These are phyloP conservation scores for Nematostella vectensis DNA, from an alignment of 92 coral and sea anemone genomes.

Conservation along the genomic window DNA sequence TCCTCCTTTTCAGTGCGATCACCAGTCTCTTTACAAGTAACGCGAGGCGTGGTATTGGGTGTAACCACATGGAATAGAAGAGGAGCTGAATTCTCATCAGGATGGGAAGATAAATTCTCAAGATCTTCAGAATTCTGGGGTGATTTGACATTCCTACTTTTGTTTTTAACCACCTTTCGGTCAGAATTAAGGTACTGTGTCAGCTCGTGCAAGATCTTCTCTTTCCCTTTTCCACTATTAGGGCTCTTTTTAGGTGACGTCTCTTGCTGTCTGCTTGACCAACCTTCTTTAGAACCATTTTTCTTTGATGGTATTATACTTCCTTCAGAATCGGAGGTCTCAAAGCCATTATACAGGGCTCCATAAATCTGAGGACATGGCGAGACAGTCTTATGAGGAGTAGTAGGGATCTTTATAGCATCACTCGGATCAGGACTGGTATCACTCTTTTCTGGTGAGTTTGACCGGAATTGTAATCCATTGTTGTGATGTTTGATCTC, in stretches of 20 bases:
- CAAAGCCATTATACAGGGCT: slow-evolving; percentile 77
- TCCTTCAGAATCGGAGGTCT: slow-evolving; percentile 69
- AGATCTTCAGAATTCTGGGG: background rate
- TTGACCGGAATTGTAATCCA: background rate
- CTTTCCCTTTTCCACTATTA: slow-evolving; percentile 35
- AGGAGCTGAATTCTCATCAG: too few species aligned
- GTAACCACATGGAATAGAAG: too few species aligned
- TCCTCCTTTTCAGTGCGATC: too few species aligned
- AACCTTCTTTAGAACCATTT: slow-evolving; percentile 6
- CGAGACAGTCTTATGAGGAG: slow-evolving; percentile 1
- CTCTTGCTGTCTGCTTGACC: background rate
- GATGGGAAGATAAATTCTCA: background rate
- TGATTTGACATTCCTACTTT: background rate
- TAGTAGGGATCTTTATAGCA: background rate
- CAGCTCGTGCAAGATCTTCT: slow-evolving; percentile 63
- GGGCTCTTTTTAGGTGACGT: slow-evolving; percentile 12
- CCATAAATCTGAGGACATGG: slow-evolving; percentile 90
- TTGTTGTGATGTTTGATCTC: too few species aligned
- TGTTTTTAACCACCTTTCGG: slow-evolving; percentile 11
- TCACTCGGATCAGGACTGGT: background rate
- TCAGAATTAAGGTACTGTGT: slow-evolving; percentile 51
- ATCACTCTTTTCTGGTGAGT: background rate
- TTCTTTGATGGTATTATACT: slow-evolving; percentile 22
- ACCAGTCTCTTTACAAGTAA: too few species aligned
- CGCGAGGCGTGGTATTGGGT: too few species aligned